Conservation (phyloP, 2,797 vertebrate genomes). For the Pterois miles region DNA sequence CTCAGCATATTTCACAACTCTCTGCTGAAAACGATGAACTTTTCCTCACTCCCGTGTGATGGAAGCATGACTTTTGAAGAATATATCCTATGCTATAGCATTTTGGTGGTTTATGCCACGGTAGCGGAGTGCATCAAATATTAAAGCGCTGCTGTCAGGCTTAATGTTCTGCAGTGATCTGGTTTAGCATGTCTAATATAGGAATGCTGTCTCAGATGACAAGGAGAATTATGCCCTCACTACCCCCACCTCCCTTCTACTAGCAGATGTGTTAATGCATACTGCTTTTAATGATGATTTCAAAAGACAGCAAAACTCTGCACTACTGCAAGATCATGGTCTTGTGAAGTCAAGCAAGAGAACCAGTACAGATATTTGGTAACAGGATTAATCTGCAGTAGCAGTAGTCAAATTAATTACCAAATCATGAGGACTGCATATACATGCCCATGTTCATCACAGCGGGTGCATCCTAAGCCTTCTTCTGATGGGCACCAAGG, state of each 20-base stretch:
- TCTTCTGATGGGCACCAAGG: slow-evolving; percentile 10
- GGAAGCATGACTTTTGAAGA: slow-evolving; percentile 58
- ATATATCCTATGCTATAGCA: slow-evolving; percentile 42
- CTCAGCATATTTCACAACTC: slow-evolving; percentile 26
- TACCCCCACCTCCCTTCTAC: slow-evolving; percentile 32
- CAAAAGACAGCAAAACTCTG: slow-evolving; percentile 59
- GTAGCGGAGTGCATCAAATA: slow-evolving; percentile 79
- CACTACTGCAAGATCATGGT: slow-evolving; percentile 41
- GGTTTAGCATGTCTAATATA: slow-evolving; percentile 78
- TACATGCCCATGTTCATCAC: slow-evolving; percentile 17
- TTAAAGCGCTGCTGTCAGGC: slow-evolving; percentile 77
- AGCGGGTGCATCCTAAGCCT: background rate
- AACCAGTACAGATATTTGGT: slow-evolving; percentile 47
- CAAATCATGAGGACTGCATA: slow-evolving; percentile 21
- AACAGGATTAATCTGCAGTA: slow-evolving; percentile 35
- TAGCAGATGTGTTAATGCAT: slow-evolving; percentile 62
- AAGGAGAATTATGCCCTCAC: slow-evolving; percentile 61
- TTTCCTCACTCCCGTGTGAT: slow-evolving; percentile 35
- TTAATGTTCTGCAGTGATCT: slow-evolving; percentile 81
- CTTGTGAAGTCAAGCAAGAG: slow-evolving; percentile 32
- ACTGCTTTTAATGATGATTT: slow-evolving; percentile 72
- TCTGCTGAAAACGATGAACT: slow-evolving; percentile 21
- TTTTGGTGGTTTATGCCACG: slow-evolving; percentile 64
- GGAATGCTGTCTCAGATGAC: slow-evolving; percentile 75
- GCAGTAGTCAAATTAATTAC: slow-evolving; percentile 43